Evolutionary conservation across 1,140 invertebrate species (phyloP), one percentile per base, ranked within the genome.

Genomic region (Melitaea cinxia): DNA sequence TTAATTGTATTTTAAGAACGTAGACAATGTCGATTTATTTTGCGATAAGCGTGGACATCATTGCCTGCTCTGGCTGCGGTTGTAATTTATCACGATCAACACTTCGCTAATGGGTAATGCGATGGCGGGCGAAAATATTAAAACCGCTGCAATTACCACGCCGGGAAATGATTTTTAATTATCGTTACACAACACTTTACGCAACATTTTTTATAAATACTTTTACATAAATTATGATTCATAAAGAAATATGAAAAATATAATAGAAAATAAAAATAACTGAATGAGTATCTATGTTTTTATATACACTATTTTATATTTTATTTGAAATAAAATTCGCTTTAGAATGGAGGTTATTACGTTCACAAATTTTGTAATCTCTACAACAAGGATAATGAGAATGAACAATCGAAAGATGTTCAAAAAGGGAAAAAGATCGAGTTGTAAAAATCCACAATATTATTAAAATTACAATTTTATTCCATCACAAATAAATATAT

Each of bases 31-130:
- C n/a, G n/a, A 17, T 45, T 47, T 47, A 12, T 47, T 21, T 47
- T 19, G 23, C 15, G 12, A 23, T 47, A 21, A 21, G n/a, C 42
- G 12, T 47, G 21, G 21, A 0, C 6, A n/a, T 47, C 47, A 42
- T 10, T 10, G 3, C 6, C 19, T 23, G 57, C 30, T 76, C 65
- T 73, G 67, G 63, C 52, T 69, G 76, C 66, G 74, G 78, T 73
- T 75, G 71, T 74, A 75, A 77, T 82, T 79, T 80, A 78, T 80
- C 73, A 70, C 71, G 68, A 79, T 78, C 77, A 82, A 85, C 83
- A 83, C 81, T 82, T 82, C 65, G 59, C 56, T 87, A 87, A 87
- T 85, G 78, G 75, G 56, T 80, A 73, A 68, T 72, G 66, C 50
- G 73, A 73, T 71, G 59, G 49, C 39, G 15, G 66, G 30, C 61